Conservation (phyloP, 2,888 invertebrate species). For the Cacoxenus indagator region DNA sequence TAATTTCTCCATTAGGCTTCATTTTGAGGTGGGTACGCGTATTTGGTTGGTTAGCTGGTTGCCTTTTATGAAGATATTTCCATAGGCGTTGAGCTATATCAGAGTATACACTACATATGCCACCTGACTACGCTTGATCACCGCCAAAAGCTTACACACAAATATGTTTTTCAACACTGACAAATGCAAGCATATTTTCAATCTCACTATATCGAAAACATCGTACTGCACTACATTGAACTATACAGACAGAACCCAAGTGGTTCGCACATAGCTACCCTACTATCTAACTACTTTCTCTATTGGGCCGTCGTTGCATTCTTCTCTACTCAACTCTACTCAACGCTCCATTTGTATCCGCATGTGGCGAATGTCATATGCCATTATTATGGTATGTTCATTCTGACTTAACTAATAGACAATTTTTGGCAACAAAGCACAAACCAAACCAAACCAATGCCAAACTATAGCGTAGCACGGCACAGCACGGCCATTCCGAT, state of each 20-base stretch:
- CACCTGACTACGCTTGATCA: too few species aligned
- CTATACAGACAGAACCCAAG: too few species aligned
- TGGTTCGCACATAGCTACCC: too few species aligned
- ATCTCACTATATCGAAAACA: too few species aligned
- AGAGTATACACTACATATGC: too few species aligned
- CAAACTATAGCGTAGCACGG: conserved; percentile 35
- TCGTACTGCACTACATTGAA: too few species aligned
- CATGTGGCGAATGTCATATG: conserved; percentile 63
- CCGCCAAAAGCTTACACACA: too few species aligned
- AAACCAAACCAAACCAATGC: conserved; percentile 9
- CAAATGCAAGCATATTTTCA: too few species aligned
- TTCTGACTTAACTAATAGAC: conserved; percentile 62
- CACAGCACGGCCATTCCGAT: conserved; percentile 19
- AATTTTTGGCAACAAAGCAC: conserved; percentile 58
- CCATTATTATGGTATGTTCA: conserved; percentile 60
- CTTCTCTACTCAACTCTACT: conserved; percentile 24
- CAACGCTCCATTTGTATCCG: conserved; percentile 40
- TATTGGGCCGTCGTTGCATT: background rate
- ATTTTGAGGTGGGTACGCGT: background rate
- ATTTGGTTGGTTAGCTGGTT: conserved; percentile 39
- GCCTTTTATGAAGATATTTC: background rate
- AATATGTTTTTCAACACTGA: too few species aligned
- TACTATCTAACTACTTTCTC: conserved; percentile 21
- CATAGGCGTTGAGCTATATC: too few species aligned
- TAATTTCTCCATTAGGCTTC: background rate